These are phyloP conservation scores for Callocephalon fimbriatum DNA, from an alignment of 2,113 vertebrate species.

Conservation along the genomic window DNA sequence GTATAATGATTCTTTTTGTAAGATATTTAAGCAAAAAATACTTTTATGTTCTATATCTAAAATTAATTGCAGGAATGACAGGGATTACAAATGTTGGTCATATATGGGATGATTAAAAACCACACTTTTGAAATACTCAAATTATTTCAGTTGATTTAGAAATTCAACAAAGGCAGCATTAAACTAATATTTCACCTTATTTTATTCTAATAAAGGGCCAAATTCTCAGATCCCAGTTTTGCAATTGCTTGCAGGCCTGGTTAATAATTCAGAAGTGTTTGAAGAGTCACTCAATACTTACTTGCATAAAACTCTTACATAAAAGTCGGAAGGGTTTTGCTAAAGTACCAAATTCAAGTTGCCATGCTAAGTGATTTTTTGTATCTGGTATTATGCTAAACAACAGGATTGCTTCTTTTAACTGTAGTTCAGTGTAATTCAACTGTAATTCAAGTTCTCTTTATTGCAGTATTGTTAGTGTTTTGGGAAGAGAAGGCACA, in stretches of 20 bases:
- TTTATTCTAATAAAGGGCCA: neutral
- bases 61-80: neutral
- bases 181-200: neutral
- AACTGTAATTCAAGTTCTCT: neutral
- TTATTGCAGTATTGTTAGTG: neutral
- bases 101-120: neutral
- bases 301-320: neutral
- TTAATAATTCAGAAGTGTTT: neutral
- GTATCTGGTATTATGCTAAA: neutral
- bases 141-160: neutral
- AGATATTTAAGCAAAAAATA: neutral
- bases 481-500: neutral
- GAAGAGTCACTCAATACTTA: neutral
- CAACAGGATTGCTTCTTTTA: neutral
- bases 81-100: neutral
- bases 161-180: neutral
- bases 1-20: neutral
- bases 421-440: neutral
- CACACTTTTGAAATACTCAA: neutral
- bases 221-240: neutral
- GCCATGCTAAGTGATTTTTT: neutral
- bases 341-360: neutral
- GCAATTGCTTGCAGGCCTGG: neutral
- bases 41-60: neutral
- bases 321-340: neutral